Evolutionary conservation across 2,888 invertebrate species (phyloP).

Genomic region (Drymonia ruficornis): DNA sequence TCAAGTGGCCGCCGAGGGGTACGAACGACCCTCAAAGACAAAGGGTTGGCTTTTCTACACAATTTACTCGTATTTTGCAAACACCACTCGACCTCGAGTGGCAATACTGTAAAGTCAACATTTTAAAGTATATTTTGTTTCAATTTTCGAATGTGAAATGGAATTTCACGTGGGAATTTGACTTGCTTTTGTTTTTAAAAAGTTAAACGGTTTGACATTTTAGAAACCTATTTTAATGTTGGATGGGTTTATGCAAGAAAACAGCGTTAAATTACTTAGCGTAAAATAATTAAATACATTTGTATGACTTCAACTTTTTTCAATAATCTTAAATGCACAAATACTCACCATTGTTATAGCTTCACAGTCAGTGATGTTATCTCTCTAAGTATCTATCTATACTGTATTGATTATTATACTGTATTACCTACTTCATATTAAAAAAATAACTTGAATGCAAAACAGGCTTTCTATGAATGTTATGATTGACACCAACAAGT

Average conservation of each 20-base stretch:
- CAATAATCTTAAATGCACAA: too few relatives aligned
- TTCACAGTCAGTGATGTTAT: too few relatives aligned
- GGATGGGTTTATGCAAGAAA: too few relatives aligned
- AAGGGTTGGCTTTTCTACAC: conserved; percentile 63
- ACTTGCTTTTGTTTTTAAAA: neutral
- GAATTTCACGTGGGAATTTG: conserved; percentile 61
- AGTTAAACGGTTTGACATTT: neutral
- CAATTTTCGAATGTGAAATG: conserved; percentile 35
- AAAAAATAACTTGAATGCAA: neutral
- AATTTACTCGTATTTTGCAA: conserved; percentile 79
- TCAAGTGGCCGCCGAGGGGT: conserved; percentile 52
- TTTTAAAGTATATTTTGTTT: conserved; percentile 60
- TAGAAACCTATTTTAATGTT: too few relatives aligned
- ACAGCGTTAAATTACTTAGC: too few relatives aligned
- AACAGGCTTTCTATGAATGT: conserved; percentile 6
- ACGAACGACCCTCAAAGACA: conserved; percentile 55
- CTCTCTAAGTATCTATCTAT: neutral
- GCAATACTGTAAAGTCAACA: conserved; percentile 57
- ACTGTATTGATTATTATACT: neutral
- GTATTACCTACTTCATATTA: too few relatives aligned
- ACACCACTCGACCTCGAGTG: conserved; percentile 65
- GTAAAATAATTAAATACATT: too few relatives aligned
- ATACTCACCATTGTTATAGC: too few relatives aligned
- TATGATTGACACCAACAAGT: conserved; percentile 50
- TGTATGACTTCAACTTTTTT: too few relatives aligned